These are phyloP conservation scores for Drosophila pallidifrons DNA, from an alignment of 1,140 invertebrate genomes.

Conservation along the genomic window DNA sequence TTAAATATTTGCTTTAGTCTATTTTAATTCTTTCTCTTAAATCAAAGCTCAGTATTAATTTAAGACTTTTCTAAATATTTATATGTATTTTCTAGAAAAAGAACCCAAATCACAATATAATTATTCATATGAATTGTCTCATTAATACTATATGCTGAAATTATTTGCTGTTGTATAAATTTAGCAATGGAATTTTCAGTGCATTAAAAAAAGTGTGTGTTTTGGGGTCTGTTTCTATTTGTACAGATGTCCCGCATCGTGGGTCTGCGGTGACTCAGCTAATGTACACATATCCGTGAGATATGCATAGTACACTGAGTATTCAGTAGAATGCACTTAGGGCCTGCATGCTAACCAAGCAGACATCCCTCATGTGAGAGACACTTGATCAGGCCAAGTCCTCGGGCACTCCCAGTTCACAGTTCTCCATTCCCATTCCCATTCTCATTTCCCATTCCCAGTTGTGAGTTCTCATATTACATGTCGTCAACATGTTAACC, in stretches of 20 bases:
- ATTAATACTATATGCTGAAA: too few relatives aligned
- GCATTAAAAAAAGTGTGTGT: not conserved
- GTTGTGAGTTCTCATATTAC: slow-evolving; percentile 18
- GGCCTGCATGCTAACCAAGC: slow-evolving; percentile 11
- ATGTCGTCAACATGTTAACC: slow-evolving; percentile 10
- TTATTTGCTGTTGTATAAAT: too few relatives aligned
- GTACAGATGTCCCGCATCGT: slow-evolving; percentile 34
- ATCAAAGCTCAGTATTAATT: too few relatives aligned
- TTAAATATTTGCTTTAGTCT: too few relatives aligned
- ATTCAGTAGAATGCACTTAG: slow-evolving; percentile 19
- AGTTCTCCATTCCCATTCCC: not conserved
- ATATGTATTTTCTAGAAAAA: too few relatives aligned
- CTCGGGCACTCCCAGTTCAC: slow-evolving; percentile 8
- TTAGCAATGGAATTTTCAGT: too few relatives aligned
- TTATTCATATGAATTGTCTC: too few relatives aligned
- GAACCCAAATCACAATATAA: too few relatives aligned
- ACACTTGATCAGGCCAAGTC: slow-evolving; percentile 25
- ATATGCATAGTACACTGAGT: not conserved
- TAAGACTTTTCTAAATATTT: too few relatives aligned
- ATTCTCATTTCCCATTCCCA: too few relatives aligned
- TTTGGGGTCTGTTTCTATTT: slow-evolving; percentile 19
- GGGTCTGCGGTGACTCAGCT: slow-evolving; percentile 4
- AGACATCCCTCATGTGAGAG: slow-evolving; percentile 20
- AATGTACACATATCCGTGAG: slow-evolving; percentile 5
- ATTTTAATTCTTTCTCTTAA: too few relatives aligned